Evolutionary conservation across 2,888 invertebrate genomes (phyloP).

Genomic region (Eupeodes latifasciatus): DNA sequence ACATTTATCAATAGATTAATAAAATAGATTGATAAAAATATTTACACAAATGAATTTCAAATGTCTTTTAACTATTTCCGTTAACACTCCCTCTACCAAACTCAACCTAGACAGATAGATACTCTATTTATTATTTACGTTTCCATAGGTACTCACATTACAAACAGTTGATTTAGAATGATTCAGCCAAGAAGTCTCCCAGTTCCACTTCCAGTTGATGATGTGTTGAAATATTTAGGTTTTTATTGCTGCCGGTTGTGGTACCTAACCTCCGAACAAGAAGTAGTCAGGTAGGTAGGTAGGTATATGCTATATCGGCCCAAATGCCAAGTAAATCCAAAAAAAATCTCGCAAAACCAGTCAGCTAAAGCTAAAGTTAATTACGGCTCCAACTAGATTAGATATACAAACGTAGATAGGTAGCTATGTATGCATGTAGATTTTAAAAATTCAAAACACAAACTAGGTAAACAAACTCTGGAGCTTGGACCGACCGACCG

Average conservation of each 20-base stretch:
- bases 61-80: no score
- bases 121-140: no score
- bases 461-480: slow-evolving; percentile 8
- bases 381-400: slow-evolving; percentile 29
- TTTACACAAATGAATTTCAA: no score
- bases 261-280: neutral
- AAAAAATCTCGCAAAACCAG: slow-evolving; percentile 47
- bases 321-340: slow-evolving; percentile 49
- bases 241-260: slow-evolving; percentile 23
- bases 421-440: neutral
- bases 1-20: no score
- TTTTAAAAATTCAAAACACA: neutral
- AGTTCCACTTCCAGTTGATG: slow-evolving; percentile 8
- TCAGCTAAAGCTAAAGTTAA: slow-evolving; percentile 32
- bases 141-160: slow-evolving; percentile 45
- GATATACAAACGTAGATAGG: neutral
- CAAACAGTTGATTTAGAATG: slow-evolving; percentile 54
- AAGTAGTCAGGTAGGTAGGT: neutral
- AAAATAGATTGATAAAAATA: no score
- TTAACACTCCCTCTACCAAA: no score
- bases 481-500: neutral
- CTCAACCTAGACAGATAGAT: no score
- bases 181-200: slow-evolving; percentile 36
- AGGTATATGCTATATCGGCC: neutral
- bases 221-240: slow-evolving; percentile 23